Evolutionary conservation across 2,888 invertebrate species (phyloP).

Genomic region (Epicampocera succincta): DNA sequence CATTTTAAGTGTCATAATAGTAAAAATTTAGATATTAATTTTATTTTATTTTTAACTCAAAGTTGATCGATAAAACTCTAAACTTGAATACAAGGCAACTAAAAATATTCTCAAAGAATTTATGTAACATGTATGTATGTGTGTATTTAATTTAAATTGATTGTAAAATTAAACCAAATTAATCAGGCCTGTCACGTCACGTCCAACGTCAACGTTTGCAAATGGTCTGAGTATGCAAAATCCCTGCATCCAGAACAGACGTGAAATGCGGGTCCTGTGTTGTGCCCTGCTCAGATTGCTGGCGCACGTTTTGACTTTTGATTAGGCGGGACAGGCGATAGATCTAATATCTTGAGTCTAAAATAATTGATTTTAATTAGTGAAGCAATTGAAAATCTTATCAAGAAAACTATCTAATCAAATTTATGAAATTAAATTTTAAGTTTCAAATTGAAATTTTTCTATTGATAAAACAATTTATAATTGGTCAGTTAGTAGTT

Average conservation of each 20-base stretch:
- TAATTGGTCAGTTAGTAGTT: conserved; percentile 64
- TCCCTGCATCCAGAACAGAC: too few species aligned
- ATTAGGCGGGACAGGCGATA: too few species aligned
- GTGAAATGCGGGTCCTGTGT: too few species aligned
- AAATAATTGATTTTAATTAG: conserved; percentile 34
- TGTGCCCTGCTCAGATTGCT: too few species aligned
- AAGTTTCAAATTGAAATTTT: conserved; percentile 48
- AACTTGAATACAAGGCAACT: conserved; percentile 17
- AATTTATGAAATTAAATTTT: conserved; percentile 60
- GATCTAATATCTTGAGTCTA: conserved; percentile 2
- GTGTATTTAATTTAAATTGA: conserved; percentile 30
- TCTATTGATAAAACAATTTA: conserved; percentile 47
- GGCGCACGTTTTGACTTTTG: too few species aligned
- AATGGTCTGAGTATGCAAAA: too few species aligned
- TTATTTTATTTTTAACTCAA: conserved; percentile 10
- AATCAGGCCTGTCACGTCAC: too few species aligned
- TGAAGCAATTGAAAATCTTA: not conserved
- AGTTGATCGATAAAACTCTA: not conserved
- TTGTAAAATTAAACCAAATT: conserved; percentile 14
- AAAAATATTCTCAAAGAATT: conserved; percentile 60
- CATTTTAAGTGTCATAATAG: too few species aligned
- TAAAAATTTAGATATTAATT: not conserved
- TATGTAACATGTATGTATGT: conserved; percentile 22
- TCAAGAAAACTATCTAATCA: conserved; percentile 21
- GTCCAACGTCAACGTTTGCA: too few species aligned